Percentiles rank a stretch among this genome's conserved stretches.
These are phyloP conservation scores for Megaceryle torquata DNA, from an alignment of 2,113 vertebrate genomes.

Conservation along the genomic window DNA sequence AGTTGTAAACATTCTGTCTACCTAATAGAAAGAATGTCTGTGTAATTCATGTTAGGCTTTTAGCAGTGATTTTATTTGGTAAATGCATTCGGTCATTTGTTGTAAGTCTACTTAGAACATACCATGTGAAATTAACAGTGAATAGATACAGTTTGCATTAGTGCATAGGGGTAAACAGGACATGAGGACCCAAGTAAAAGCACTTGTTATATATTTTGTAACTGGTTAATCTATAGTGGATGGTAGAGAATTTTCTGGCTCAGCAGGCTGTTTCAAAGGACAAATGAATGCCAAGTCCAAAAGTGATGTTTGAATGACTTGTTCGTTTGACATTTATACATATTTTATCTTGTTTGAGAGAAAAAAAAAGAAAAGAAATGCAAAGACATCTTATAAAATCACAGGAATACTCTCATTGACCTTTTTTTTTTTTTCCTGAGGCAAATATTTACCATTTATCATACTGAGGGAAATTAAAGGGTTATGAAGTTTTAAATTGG, in stretches of 20 bases:
- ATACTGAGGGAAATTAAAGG: background rate
- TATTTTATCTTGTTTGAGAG: background rate
- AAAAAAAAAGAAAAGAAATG: background rate
- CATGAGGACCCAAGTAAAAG: background rate
- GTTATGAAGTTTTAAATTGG: background rate
- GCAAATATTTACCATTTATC: background rate
- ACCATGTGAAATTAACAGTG: background rate
- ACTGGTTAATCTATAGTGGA: background rate
- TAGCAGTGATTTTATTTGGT: background rate
- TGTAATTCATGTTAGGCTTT: background rate
- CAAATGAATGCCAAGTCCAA: background rate
- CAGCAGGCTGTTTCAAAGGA: background rate
- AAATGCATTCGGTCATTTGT: background rate
- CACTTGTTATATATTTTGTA: background rate
- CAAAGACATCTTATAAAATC: background rate
- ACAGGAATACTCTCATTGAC: background rate
- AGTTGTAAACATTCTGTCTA: background rate
- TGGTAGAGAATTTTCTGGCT: background rate
- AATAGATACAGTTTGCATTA: background rate
- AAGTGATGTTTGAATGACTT: background rate
- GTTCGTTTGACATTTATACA: background rate
- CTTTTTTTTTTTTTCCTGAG: background rate
- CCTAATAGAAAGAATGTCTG: background rate
- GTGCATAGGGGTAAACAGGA: background rate
- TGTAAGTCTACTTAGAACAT: background rate